phyloP scores from a whole-genome alignment of 2,888 invertebrate species.

The Caenorhabditis sinica region DNA sequence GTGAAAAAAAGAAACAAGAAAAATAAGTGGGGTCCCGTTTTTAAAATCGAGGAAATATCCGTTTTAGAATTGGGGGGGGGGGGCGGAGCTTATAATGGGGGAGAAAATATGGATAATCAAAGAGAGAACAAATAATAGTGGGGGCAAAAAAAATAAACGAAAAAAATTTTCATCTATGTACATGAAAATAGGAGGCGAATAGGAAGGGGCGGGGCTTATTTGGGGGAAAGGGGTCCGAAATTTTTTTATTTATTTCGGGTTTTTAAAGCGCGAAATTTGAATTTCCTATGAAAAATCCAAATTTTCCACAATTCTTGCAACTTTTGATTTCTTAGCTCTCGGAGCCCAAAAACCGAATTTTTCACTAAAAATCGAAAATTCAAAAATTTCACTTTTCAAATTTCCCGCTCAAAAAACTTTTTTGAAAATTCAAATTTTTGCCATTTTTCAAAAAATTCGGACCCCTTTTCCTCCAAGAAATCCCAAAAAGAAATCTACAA shows the following conservation, averaged over 20 bases:
- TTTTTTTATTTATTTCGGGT: neutral
- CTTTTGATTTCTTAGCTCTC: no score
- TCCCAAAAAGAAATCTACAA: neutral
- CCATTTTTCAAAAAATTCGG: no score
- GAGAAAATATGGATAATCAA: neutral
- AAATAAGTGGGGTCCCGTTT: conserved; percentile 2
- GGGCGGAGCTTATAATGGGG: neutral
- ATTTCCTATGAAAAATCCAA: no score
- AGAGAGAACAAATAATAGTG: neutral
- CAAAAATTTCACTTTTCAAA: no score
- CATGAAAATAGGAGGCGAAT: conserved; percentile 35
- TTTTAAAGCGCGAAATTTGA: no score
- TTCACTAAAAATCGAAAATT: no score
- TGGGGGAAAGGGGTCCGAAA: conserved; percentile 4
- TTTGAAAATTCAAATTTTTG: no score
- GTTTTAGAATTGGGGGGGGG: conserved; percentile 8
- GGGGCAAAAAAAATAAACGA: neutral
- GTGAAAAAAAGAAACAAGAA: neutral
- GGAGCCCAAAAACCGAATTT: no score
- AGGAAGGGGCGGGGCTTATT: neutral
- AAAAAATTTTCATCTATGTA: conserved; percentile 59
- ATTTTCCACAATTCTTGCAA: no score
- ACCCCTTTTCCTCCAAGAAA: no score
- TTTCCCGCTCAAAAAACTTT: no score
- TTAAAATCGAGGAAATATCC: conserved; percentile 22